phyloP scores from a whole-genome alignment of 2,888 invertebrate genomes.

The Ctena decussata region DNA sequence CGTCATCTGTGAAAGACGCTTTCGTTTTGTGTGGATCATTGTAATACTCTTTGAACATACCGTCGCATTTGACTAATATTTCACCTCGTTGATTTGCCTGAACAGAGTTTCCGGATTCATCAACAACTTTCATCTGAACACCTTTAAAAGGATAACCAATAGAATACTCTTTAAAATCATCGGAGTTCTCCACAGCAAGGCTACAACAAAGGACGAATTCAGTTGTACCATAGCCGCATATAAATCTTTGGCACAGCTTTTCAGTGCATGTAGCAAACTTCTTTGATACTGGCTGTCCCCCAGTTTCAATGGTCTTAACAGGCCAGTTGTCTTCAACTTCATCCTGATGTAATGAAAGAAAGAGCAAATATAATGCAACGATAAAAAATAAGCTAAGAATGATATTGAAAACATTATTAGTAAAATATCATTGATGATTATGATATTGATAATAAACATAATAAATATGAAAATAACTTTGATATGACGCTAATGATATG shows the following conservation, averaged over 20 bases:
- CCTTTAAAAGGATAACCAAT: slow-evolving; percentile 7
- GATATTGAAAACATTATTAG: no score
- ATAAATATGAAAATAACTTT: no score
- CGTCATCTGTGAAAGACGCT: slow-evolving; percentile 4
- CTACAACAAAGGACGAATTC: slow-evolving; percentile 1
- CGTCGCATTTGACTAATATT: background rate
- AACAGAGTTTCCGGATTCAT: slow-evolving; percentile 20
- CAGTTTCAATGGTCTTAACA: slow-evolving; percentile 6
- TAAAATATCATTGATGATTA: no score
- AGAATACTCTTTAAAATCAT: background rate
- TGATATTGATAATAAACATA: no score
- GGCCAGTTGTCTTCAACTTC: slow-evolving; percentile 17
- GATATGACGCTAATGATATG: no score
- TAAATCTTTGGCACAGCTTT: background rate
- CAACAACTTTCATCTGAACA: slow-evolving; percentile 36
- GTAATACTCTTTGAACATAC: slow-evolving; percentile 29
- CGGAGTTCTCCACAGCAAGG: background rate
- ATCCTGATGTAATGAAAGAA: background rate
- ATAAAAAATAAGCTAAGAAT: no score
- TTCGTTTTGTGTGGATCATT: slow-evolving; percentile 31
- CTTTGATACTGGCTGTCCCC: slow-evolving; percentile 34
- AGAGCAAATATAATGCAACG: background rate
- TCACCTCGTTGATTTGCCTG: slow-evolving; percentile 32
- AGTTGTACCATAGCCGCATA: slow-evolving; percentile 17
- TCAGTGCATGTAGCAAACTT: slow-evolving; percentile 6